Percentiles rank a stretch among this genome's conserved stretches.
Evolutionary conservation across 2,113 vertebrate species (phyloP).

Genomic region (Cyanocitta stelleri): DNA sequence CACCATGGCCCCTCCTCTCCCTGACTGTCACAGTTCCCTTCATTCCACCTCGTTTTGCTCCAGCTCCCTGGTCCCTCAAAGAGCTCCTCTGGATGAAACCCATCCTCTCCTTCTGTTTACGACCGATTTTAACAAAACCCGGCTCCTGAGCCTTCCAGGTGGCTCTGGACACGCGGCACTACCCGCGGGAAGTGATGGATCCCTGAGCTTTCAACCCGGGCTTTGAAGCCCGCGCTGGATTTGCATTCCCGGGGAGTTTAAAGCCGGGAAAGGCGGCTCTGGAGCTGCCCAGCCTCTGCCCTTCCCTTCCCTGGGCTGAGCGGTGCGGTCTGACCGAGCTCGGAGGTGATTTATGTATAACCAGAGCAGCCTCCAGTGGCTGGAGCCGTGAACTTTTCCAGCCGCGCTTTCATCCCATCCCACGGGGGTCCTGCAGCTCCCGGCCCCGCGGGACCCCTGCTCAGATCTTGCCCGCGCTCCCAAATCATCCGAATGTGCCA

Average conservation of each 20-base stretch:
- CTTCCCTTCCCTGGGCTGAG: neutral
- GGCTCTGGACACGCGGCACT: neutral
- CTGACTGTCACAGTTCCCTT: no score
- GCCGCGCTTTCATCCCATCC: neutral
- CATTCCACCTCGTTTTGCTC: no score
- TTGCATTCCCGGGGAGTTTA: neutral
- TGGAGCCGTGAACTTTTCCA: neutral
- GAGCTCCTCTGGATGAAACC: neutral
- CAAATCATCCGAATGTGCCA: neutral
- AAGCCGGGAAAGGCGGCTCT: neutral
- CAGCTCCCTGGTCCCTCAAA: no score
- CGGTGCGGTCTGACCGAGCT: neutral
- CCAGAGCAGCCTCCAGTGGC: constrained; percentile 61
- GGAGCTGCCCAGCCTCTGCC: neutral
- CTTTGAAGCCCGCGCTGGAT: neutral
- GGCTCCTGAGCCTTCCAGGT: neutral
- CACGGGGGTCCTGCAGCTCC: neutral
- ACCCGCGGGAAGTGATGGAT: neutral
- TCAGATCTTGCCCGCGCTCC: neutral
- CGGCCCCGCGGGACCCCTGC: neutral
- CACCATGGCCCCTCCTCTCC: no score
- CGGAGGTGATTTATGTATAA: constrained; percentile 8
- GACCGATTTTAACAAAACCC: neutral
- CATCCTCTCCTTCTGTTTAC: no score
- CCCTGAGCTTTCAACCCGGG: neutral